Base-by-base conservation (phyloP, 2,797 vertebrate genomes). In the Hydrocynus forskahlii region DNA sequence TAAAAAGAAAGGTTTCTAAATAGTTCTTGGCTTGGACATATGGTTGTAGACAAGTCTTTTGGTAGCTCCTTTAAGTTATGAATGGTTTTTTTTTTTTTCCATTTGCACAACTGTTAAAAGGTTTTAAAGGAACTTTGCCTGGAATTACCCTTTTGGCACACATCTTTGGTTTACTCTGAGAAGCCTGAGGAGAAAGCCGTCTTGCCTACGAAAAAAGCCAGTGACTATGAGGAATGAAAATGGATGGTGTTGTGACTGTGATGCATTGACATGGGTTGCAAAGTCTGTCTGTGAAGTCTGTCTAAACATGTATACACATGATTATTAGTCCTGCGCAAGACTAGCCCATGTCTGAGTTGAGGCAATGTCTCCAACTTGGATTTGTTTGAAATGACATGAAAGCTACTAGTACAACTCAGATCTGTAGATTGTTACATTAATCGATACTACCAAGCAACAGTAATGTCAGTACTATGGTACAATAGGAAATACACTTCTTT, bases 351-450 rank as follows among this genome's bases (percentile, higher is more conserved):
- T 48, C 63, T 86, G 78, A 79, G 75, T 80, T 80, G n/a, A 75
- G 19, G 68, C n/a, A 52, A 81, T 64, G 82, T 59, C 55, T 60
- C 68, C 52, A 60, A 81, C 71, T 48, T 38, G 62, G 14, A 74
- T 80, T 80, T 75, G 72, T 72, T 76, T 70, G 17, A 70, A 54
- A 9, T 79, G 43, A 48, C 66, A 89, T 87, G 50, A 35, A 85
- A 82, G 88, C 89, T 91, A 88, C 88, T 91, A 87, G 88, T 88
- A 87, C 87, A 89, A 80, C 83, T 83, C 85, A 79, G 87, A 75
- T 81, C 23, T 90, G 90, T 89, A 92, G 88, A 89, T 88, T 71
- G 23, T 89, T 87, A 87, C 83, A 84, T 86, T 75, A 69, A 78
- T 82, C 10, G 8, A 45, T 7, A 7, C 1, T 1, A 45, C 43